Evolutionary conservation across 2,888 invertebrate species (phyloP), one percentile per base, ranked within the genome.

Genomic region (Cylindroiulus punctatus): DNA sequence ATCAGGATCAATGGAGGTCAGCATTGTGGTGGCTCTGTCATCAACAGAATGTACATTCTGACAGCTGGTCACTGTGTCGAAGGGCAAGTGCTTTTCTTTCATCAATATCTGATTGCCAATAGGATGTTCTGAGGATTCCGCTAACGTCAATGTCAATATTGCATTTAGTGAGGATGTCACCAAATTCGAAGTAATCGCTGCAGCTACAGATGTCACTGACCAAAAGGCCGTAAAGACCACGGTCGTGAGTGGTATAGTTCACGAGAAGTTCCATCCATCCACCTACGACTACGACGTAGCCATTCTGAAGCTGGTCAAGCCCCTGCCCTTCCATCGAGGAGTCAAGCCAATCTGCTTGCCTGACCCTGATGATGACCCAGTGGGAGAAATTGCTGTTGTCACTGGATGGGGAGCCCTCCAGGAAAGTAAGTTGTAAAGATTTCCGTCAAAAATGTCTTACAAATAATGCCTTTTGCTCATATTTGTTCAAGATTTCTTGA

Each of bases 1-100:
- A 86, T 86, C n/a, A 19, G 57, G 26, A 32, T 52, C 1, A n/a
- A 84, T n/a, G 86, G 52, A 26, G 76, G 10, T 22, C 86, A 86
- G 40, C 57, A 65, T 52, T 87, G 87, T 42, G 87, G 87, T 17
- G 85, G 85, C 32, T 47, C 87, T 5, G 30, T 87, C 42, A 32
- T 87, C 22, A 83, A 86, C 84, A 26, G 32, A 8, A 14, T 65
- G 7, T 76, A 86, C 36, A 84, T 87, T 30, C 84, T 87, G 8
- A 87, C 87, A 57, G 86, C 87, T 19, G 87, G 86, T 14, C 87
- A 87, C 30, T 87, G 87, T 47, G 19, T 87, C 10, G 22, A n/a
- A 40, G 87, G 87, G 85, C 82, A 42, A 84, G 44, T 44, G 30
- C 14, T 30, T 26, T 83, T 8, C 40, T 44, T 36, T 26, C n/a